Evolutionary conservation across 2,797 vertebrate genomes (phyloP).

Genomic region (Enteromius treurensis): DNA sequence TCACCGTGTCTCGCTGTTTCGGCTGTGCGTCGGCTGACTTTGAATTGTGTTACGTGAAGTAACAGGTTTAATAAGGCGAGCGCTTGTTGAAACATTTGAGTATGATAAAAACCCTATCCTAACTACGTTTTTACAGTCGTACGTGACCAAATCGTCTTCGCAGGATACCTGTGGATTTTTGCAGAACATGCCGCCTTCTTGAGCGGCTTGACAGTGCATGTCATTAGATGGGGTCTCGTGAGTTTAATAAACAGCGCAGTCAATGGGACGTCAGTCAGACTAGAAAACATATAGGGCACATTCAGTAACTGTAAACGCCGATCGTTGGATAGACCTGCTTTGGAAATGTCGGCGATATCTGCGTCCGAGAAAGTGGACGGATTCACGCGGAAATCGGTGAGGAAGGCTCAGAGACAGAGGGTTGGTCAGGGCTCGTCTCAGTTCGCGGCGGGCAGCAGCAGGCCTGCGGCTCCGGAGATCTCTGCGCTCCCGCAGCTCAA

Average conservation of each 20-base stretch:
- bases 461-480: slow-evolving; percentile 83
- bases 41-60: background rate
- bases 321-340: background rate
- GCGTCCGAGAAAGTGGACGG: slow-evolving; percentile 98
- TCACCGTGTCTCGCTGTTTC: background rate
- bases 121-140: background rate
- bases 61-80: background rate
- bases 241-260: slow-evolving; percentile 11
- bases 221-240: slow-evolving; percentile 24
- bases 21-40: background rate
- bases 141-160: background rate
- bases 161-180: background rate
- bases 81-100: background rate
- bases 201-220: background rate
- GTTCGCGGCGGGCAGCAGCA: slow-evolving; percentile 85
- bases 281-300: background rate
- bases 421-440: slow-evolving; percentile 94
- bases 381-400: slow-evolving; percentile 95
- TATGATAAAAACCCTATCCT: background rate
- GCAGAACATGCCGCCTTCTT: background rate
- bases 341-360: slow-evolving; percentile 91
- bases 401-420: slow-evolving; percentile 93
- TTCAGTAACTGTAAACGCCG: background rate
- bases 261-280: slow-evolving; percentile 7
- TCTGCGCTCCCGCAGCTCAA: slow-evolving; percentile 91